Conservation (phyloP, 2,888 invertebrate genomes). For the Marasmarcha lunaedactyla region DNA sequence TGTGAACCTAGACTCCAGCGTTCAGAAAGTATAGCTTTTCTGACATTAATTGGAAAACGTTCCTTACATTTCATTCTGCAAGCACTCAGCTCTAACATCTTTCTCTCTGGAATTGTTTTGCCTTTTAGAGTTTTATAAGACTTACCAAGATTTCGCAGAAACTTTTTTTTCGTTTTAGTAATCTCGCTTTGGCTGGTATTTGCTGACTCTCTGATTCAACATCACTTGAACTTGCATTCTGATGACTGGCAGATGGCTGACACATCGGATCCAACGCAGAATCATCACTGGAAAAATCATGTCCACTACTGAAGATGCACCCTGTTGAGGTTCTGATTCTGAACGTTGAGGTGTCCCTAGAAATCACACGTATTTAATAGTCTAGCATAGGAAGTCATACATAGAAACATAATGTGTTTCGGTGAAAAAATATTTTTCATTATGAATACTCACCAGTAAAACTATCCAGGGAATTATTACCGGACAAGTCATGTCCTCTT, state of each 20-base stretch:
- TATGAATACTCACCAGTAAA: slow-evolving; percentile 3
- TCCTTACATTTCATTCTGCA: slow-evolving; percentile 7
- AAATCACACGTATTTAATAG: slow-evolving; percentile 3
- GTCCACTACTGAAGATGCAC: slow-evolving; percentile 4
- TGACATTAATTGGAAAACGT: slow-evolving; percentile 4
- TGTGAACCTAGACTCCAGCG: too few species aligned
- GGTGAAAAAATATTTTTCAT: neutral
- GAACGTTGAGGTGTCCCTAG: slow-evolving; percentile 2
- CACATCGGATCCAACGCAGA: slow-evolving; percentile 6
- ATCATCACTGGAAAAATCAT: slow-evolving; percentile 7
- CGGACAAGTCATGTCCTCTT: slow-evolving; percentile 4
- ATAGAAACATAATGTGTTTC: slow-evolving; percentile 1
- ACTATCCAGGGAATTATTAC: slow-evolving; percentile 3
- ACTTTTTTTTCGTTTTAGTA: too few species aligned
- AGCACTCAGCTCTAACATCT: slow-evolving; percentile 1
- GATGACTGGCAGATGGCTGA: slow-evolving; percentile 4
- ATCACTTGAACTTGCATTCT: slow-evolving; percentile 6
- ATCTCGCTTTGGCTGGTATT: too few species aligned
- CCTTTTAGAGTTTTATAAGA: slow-evolving; percentile 3
- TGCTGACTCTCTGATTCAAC: neutral
- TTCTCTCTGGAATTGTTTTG: slow-evolving; percentile 5
- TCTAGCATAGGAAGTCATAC: slow-evolving; percentile 2
- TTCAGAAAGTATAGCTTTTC: slow-evolving; percentile 7
- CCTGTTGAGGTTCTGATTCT: slow-evolving; percentile 1
- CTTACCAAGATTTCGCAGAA: too few species aligned